Evolutionary conservation across 1,140 invertebrate genomes (phyloP), one percentile per base, ranked within the genome.

Genomic region (Euglossa dilemma): DNA sequence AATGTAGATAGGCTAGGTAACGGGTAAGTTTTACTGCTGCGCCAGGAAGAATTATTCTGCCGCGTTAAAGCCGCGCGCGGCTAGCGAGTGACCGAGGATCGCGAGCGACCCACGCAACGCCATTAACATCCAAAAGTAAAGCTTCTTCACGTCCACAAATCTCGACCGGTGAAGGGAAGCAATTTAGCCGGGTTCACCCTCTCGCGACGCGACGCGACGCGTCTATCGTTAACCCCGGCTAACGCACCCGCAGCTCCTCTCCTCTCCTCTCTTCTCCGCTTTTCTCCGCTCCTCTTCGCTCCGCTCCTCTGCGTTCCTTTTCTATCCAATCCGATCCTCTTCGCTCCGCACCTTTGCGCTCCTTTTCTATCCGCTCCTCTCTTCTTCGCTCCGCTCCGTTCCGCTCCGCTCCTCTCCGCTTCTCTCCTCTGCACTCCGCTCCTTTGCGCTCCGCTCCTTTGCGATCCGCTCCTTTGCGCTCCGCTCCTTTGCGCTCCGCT

Each of bases 121-220:
- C 78, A 73, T 80, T 80, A 80, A 73, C 69, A 80, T 80, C 78
- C 57, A 54, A 80, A 80, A 80, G 69, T 73, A 61, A 80, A 73
- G 45, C 57, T 73, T 61, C 78, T 43, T 63, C 69, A 25, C 47
- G 70, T 80, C 78, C 36, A 80, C 78, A 80, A 80, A 73, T 80
- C 78, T 80, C 69, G 8, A 25, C 23, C 28, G 47, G 69, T 28
- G 78, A 73, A 63, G 69, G 78, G 47, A 80, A 63, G 56, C 78
- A 73, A 80, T 80, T 80, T 80, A 80, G 43, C 66, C 14, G 18
- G 23, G 67, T n/a, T 80, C 67, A 80, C 66, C 66, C 76, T n/a
- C n/a, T n/a, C 23, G 18, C 43, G 56, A n/a, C 25, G 52, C 57
- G 50, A 59, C 66, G 66, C 76, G 66, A 23, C 50, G n/a, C 54